phyloP scores from a whole-genome alignment of 2,113 vertebrate genomes.

The Numenius arquata region DNA sequence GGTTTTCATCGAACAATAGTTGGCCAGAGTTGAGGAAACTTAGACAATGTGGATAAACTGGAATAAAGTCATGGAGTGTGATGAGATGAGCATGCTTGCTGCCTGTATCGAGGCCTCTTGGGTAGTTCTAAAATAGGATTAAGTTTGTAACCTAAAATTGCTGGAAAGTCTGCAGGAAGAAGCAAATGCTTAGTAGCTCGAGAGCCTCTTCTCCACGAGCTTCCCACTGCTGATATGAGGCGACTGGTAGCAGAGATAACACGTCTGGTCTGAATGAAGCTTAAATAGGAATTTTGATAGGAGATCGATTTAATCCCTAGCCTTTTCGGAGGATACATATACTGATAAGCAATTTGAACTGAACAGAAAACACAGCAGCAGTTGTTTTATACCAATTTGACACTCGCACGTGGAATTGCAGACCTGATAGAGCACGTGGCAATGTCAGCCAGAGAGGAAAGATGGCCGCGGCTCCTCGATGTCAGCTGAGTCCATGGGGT shows the following conservation, averaged over 20 bases:
- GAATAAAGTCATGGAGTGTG: background rate
- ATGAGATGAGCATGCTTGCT: background rate
- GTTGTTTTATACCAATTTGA: background rate
- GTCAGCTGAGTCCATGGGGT: fast-evolving
- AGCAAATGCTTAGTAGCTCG: background rate
- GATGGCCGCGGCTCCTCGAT: background rate
- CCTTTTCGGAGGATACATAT: background rate
- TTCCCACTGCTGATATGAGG: background rate
- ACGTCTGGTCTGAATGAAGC: background rate
- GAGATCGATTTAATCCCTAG: background rate
- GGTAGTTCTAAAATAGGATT: background rate
- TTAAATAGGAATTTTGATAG: background rate
- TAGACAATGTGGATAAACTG: background rate
- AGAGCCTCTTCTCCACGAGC: background rate
- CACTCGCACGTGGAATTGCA: background rate
- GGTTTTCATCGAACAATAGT: background rate
- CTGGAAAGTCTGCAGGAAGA: background rate
- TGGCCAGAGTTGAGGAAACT: background rate
- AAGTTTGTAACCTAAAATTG: background rate
- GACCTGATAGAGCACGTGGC: background rate
- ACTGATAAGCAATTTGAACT: background rate
- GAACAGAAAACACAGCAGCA: background rate
- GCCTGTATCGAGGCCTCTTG: background rate
- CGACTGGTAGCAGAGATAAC: background rate
- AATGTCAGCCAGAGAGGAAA: fast-evolving